These are phyloP conservation scores for Periplaneta americana DNA, from an alignment of 1,140 invertebrate species.

Conservation along the genomic window DNA sequence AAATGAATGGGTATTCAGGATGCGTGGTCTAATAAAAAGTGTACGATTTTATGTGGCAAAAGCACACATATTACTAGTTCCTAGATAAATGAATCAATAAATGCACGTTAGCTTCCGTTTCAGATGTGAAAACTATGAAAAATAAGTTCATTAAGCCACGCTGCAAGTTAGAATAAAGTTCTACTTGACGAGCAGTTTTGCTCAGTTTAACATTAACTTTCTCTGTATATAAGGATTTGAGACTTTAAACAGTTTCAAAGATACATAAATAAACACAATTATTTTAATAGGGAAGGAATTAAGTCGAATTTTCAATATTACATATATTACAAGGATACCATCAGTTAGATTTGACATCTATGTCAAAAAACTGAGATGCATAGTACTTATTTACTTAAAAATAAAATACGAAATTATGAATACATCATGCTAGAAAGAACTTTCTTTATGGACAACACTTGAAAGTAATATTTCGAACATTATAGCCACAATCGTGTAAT, in stretches of 20 bases:
- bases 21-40: neutral
- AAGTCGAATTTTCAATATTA: too few relatives aligned
- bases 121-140: neutral
- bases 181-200: too few relatives aligned
- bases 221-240: too few relatives aligned
- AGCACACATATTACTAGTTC: neutral
- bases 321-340: too few relatives aligned
- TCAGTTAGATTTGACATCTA: neutral
- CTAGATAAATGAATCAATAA: neutral
- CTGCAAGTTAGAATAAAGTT: neutral
- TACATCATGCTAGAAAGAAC: neutral
- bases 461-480: neutral
- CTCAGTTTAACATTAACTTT: too few relatives aligned
- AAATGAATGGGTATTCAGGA: neutral
- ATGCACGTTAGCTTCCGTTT: neutral
- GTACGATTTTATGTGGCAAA: neutral
- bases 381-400: too few relatives aligned
- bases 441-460: neutral
- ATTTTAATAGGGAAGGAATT: too few relatives aligned
- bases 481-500: neutral
- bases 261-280: too few relatives aligned
- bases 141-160: neutral
- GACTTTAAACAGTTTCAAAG: too few relatives aligned
- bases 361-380: neutral
- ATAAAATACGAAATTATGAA: too few relatives aligned